phyloP scores from a whole-genome alignment of 2,888 invertebrate genomes.

The Pristionchus entomophagus region DNA sequence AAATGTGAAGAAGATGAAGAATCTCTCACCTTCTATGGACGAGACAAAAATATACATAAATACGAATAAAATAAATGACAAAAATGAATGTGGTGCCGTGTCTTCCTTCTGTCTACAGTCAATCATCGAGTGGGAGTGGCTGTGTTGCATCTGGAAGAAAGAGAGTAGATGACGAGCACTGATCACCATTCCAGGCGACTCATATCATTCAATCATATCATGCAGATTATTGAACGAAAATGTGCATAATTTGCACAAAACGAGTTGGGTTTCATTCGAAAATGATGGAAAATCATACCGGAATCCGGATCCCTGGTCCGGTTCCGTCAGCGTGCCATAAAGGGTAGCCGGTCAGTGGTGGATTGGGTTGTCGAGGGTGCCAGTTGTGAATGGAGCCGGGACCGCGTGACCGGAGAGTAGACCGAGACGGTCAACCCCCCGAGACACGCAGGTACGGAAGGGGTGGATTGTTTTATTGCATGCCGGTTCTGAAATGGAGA shows the following conservation, averaged over 20 bases:
- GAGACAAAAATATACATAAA: conserved; percentile 4
- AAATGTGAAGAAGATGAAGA: neutral
- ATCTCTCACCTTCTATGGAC: conserved; percentile 3
- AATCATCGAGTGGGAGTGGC: conserved; percentile 10
- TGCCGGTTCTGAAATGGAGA: conserved; percentile 3
- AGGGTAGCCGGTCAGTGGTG: conserved; percentile 19
- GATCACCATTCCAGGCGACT: too few species aligned
- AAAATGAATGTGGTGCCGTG: conserved; percentile 37
- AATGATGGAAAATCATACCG: neutral
- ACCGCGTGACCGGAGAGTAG: neutral
- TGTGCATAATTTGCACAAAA: too few species aligned
- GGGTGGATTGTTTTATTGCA: conserved; percentile 36
- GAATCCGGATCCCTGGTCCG: neutral
- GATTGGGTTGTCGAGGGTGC: conserved; percentile 29
- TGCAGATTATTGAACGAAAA: too few species aligned
- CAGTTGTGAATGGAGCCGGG: conserved; percentile 22
- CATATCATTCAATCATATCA: too few species aligned
- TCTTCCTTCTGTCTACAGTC: neutral
- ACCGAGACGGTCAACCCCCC: neutral
- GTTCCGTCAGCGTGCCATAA: conserved; percentile 23
- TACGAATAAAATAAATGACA: conserved; percentile 36
- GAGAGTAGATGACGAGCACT: neutral
- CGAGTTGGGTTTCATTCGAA: neutral
- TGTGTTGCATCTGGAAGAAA: neutral
- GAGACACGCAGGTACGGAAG: conserved; percentile 4